phyloP scores from a whole-genome alignment of 2,888 invertebrate species.

The Epirrhoe tristata region DNA sequence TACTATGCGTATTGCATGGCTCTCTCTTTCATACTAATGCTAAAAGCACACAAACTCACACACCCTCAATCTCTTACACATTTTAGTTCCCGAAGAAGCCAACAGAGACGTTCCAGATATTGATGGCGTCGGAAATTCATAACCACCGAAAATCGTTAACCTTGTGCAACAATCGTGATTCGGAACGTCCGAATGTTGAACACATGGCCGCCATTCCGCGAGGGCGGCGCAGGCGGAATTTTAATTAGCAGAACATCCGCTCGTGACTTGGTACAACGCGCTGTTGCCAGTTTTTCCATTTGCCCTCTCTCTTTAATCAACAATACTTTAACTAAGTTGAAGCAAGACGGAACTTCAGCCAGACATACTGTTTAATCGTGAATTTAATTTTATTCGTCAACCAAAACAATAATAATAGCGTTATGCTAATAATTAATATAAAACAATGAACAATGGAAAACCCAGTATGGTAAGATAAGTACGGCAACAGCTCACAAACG shows the following conservation, averaged over 20 bases:
- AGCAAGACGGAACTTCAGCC: constrained; percentile 42
- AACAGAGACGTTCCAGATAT: constrained; percentile 62
- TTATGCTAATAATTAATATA: constrained; percentile 46
- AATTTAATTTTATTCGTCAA: constrained; percentile 31
- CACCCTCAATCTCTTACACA: constrained; percentile 73
- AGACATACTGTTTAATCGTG: constrained; percentile 23
- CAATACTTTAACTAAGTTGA: constrained; percentile 55
- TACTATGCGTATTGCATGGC: constrained; percentile 66
- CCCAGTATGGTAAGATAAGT: constrained; percentile 63
- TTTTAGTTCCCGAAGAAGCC: constrained; percentile 60
- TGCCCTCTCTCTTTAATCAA: constrained; percentile 68
- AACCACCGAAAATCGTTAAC: constrained; percentile 72
- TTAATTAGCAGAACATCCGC: constrained; percentile 86
- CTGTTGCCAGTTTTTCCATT: constrained; percentile 75
- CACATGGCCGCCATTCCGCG: constrained; percentile 85
- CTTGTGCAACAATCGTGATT: constrained; percentile 82
- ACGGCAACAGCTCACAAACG: constrained; percentile 77
- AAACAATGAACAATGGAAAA: constrained; percentile 72
- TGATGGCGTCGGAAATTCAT: constrained; percentile 58
- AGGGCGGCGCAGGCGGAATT: constrained; percentile 86
- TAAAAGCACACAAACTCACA: constrained; percentile 64
- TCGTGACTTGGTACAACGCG: constrained; percentile 78
- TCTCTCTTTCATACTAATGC: constrained; percentile 63
- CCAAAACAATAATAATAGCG: constrained; percentile 42
- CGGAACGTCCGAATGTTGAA: constrained; percentile 81